Evolutionary conservation across 2,113 vertebrate genomes (phyloP).

Genomic region (Orycteropus afer): DNA sequence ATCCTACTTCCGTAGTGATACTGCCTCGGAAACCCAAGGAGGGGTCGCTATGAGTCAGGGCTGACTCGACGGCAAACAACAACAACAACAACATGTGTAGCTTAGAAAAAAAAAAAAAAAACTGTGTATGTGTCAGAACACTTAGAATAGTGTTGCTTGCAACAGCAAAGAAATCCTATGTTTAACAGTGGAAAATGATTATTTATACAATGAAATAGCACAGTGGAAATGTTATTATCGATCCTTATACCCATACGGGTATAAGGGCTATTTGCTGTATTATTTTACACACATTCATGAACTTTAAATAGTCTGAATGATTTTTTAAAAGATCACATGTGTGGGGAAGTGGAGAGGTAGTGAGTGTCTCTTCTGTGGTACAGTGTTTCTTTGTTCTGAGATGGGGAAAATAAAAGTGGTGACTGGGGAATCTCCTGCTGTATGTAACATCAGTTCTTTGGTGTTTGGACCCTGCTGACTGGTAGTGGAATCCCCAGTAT

Average conservation of each 20-base stretch:
- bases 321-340: not conserved
- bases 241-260: not conserved
- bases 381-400: not conserved
- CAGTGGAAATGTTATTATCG: not conserved
- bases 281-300: not conserved
- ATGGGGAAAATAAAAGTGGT: conserved; percentile 39
- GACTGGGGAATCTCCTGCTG: conserved; percentile 11
- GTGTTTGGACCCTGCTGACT: conserved; percentile 53
- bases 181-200: conserved; percentile 40
- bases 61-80: too few species aligned
- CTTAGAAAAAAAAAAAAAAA: not conserved
- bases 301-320: not conserved
- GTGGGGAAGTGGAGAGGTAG: not conserved
- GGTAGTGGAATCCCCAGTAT: conserved; percentile 60
- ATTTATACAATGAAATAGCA: not conserved
- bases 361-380: not conserved
- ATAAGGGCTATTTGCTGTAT: not conserved
- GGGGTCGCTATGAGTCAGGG: too few species aligned
- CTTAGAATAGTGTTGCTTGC: not conserved
- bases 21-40: too few species aligned
- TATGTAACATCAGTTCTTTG: not conserved
- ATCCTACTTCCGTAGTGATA: too few species aligned
- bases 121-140: not conserved
- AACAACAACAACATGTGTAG: too few species aligned
- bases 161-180: not conserved